phyloP scores from a whole-genome alignment of 2,113 vertebrate genomes.

The Bufo gargarizans region DNA sequence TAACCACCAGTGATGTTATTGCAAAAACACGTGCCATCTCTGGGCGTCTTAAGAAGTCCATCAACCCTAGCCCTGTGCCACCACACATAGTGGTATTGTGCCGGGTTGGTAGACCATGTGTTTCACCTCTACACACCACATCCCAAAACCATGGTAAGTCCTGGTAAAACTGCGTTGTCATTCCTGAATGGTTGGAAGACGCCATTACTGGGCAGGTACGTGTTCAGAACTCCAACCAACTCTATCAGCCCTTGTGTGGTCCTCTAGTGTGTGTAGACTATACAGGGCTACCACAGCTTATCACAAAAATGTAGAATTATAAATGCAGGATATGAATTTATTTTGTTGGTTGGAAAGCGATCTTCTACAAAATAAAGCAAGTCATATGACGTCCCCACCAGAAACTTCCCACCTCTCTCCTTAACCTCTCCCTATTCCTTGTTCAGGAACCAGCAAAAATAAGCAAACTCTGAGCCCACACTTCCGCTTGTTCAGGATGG shows the following conservation, averaged over 20 bases:
- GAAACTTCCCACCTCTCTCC: background rate
- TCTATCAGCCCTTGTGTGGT: no score
- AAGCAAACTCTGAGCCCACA: background rate
- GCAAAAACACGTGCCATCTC: background rate
- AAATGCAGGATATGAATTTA: background rate
- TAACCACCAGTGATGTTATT: background rate
- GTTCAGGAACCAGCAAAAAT: background rate
- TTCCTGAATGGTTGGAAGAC: no score
- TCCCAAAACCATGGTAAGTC: background rate
- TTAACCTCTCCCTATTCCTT: background rate
- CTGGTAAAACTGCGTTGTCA: background rate
- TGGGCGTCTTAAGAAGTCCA: background rate
- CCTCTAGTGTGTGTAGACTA: background rate
- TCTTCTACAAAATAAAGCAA: background rate
- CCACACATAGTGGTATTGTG: background rate
- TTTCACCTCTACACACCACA: no score
- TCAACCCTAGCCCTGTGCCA: background rate
- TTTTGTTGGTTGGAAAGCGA: background rate
- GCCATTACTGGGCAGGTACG: no score
- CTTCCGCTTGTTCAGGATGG: background rate
- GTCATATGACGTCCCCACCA: background rate
- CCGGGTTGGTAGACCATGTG: no score
- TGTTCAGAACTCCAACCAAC: no score
- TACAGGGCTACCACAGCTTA: background rate
- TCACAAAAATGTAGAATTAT: background rate